A percentile compares a stretch with the other conserved stretches of the same genome.
Evolutionary conservation across 2,797 vertebrate species (phyloP).

Genomic region (Hozukius guyotensis): DNA sequence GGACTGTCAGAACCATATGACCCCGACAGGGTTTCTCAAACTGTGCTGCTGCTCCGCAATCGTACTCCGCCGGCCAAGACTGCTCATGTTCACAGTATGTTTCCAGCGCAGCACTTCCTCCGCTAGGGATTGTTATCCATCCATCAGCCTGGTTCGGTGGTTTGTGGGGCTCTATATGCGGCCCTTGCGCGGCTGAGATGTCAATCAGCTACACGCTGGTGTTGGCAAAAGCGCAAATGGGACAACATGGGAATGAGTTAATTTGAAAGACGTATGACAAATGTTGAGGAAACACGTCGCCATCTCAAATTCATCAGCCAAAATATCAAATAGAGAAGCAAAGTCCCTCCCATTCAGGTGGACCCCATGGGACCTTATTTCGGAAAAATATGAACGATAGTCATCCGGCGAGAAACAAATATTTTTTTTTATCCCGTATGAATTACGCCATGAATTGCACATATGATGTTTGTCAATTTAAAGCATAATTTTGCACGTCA

Average conservation of each 20-base stretch:
- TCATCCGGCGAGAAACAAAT: no score
- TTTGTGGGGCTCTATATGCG: constrained; percentile 8
- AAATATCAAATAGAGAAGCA: not conserved
- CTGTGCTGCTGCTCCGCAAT: constrained; percentile 53
- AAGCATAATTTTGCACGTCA: no score
- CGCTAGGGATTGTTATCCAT: constrained; percentile 37
- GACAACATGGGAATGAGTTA: not conserved
- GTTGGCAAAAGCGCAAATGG: not conserved
- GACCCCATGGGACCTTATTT: no score
- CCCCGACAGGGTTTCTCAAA: constrained; percentile 56
- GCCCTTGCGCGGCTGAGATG: not conserved
- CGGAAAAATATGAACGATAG: no score
- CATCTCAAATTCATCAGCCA: not conserved
- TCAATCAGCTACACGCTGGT: not conserved
- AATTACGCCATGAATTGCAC: no score
- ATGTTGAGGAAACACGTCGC: not conserved
- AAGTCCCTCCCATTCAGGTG: no score
- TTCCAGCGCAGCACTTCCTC: constrained; percentile 45
- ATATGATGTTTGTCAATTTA: no score
- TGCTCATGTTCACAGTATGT: constrained; percentile 51
- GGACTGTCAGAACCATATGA: constrained; percentile 76
- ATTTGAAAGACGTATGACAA: not conserved
- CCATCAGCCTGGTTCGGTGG: constrained; percentile 16
- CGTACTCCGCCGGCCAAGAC: constrained; percentile 41
- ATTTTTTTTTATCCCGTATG: no score